phyloP scores from a whole-genome alignment of 2,113 vertebrate species.

The Tautogolabrus adspersus region DNA sequence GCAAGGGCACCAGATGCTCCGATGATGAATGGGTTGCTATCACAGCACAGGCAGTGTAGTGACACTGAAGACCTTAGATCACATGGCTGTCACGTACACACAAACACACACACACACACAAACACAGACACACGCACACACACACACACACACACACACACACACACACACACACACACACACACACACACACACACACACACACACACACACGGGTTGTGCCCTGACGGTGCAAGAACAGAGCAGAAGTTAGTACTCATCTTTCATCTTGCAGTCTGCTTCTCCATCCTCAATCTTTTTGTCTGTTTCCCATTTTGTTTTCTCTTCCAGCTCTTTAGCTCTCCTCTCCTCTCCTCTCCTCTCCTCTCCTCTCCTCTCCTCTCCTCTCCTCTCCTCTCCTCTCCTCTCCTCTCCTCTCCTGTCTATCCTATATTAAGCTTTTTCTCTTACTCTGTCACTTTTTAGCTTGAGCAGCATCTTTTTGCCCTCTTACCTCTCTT shows the following conservation, averaged over 20 bases:
- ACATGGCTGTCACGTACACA: constrained; percentile 58
- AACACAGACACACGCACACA: background rate
- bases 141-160: constrained; percentile 13
- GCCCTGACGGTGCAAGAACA: constrained; percentile 32
- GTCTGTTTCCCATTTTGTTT: constrained; percentile 16
- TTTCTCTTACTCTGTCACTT: constrained; percentile 3
- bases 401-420: constrained; percentile 11
- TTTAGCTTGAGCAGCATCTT: background rate
- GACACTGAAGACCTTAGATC: constrained; percentile 79
- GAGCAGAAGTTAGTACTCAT: constrained; percentile 55
- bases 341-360: background rate
- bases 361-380: background rate
- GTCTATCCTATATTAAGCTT: background rate
- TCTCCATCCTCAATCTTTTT: constrained; percentile 15
- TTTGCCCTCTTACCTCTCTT: background rate
- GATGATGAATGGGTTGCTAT: constrained; percentile 77
- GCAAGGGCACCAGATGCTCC: constrained; percentile 76
- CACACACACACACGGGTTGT: background rate
- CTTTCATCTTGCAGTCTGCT: constrained; percentile 18
- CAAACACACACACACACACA: background rate
- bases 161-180: background rate
- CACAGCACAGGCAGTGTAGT: constrained; percentile 73
- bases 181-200: background rate
- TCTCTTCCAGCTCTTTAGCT: constrained; percentile 8
- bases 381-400: background rate